phyloP scores from a whole-genome alignment of 2,797 vertebrate species.

The Forpus xanthops region DNA sequence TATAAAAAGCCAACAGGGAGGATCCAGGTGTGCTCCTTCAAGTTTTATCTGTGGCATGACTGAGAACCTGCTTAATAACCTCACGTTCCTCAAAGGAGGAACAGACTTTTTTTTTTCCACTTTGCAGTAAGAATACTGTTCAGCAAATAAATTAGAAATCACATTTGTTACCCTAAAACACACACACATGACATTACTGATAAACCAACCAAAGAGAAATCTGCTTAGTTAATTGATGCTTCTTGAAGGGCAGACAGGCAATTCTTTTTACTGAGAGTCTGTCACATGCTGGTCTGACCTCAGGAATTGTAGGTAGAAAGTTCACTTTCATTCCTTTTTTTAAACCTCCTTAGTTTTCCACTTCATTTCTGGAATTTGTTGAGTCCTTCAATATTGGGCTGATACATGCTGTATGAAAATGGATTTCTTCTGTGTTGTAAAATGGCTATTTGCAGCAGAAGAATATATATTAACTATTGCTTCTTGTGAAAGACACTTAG shows the following conservation, averaged over 20 bases:
- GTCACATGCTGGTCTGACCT: not conserved
- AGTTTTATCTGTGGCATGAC: slow-evolving; percentile 1
- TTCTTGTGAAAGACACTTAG: not conserved
- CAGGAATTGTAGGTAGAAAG: not conserved
- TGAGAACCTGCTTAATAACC: slow-evolving; percentile 6
- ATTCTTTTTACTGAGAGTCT: not conserved
- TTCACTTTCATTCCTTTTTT: not conserved
- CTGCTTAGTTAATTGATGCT: not conserved
- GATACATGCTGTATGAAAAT: slow-evolving; percentile 13
- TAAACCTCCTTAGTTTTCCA: not conserved
- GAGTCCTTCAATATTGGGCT: slow-evolving; percentile 2
- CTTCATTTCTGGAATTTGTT: slow-evolving; percentile 9
- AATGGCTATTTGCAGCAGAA: slow-evolving; percentile 39
- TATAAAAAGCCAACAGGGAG: slow-evolving; percentile 47
- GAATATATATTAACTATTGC: not conserved
- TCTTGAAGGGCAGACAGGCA: not conserved
- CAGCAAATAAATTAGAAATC: not conserved
- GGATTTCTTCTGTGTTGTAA: slow-evolving; percentile 35
- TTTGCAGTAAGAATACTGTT: not conserved
- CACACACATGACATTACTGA: not conserved
- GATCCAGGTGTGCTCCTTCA: slow-evolving; percentile 62
- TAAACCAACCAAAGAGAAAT: not conserved
- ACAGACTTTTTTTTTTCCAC: not conserved
- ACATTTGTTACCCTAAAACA: not conserved
- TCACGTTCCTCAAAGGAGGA: not conserved